These are phyloP conservation scores for Ostrea edulis DNA, from an alignment of 1,140 invertebrate species.

Conservation along the genomic window DNA sequence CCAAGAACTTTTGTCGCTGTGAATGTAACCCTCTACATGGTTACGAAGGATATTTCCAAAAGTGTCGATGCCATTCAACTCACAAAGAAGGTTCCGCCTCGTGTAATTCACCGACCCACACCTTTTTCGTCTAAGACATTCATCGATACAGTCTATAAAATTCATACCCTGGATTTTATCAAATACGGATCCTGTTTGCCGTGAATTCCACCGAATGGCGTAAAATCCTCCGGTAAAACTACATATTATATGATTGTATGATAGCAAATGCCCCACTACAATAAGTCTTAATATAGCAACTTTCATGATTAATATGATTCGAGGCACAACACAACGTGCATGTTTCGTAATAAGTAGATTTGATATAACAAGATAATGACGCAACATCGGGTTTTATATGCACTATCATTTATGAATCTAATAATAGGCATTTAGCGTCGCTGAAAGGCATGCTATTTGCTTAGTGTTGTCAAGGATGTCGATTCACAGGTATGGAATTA, in stretches of 20 bases:
- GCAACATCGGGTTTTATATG: neutral
- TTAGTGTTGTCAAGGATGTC: too few species aligned
- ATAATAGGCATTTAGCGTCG: too few species aligned
- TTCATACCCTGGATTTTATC: neutral
- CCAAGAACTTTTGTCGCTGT: neutral
- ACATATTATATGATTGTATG: neutral
- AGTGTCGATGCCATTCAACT: neutral
- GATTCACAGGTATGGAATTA: too few species aligned
- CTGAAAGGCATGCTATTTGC: too few species aligned
- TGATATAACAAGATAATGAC: neutral
- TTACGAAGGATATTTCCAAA: neutral
- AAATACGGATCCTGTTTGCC: neutral
- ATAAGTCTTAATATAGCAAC: neutral
- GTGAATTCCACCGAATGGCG: neutral
- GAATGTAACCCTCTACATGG: neutral
- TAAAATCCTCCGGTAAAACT: neutral
- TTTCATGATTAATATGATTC: neutral
- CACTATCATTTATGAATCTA: neutral
- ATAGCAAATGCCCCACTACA: neutral
- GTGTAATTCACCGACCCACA: neutral
- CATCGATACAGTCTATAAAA: neutral
- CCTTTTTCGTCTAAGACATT: slow-evolving; percentile 1
- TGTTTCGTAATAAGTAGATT: neutral
- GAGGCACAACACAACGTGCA: neutral
- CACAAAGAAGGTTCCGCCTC: neutral